Evolutionary conservation across 1,140 invertebrate genomes (phyloP).

Genomic region (Ceratina japonica): DNA sequence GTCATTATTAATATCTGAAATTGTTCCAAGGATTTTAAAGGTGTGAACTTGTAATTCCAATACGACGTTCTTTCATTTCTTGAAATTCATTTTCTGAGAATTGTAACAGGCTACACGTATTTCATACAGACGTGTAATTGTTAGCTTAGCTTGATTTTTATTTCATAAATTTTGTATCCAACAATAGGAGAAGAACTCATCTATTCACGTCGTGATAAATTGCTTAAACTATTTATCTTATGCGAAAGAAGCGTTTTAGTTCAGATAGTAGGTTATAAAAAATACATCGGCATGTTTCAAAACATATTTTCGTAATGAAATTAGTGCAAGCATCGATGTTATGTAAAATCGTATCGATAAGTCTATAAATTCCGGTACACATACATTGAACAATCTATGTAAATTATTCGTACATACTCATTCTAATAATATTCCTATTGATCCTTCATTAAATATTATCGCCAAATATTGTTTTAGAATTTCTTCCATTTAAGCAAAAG

Average conservation of each 20-base stretch:
- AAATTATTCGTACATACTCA: too few species aligned
- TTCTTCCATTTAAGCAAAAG: neutral
- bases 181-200: too few species aligned
- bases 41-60: neutral
- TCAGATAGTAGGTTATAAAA: neutral
- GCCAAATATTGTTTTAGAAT: neutral
- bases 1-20: neutral
- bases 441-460: neutral
- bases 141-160: too few species aligned
- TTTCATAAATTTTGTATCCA: neutral
- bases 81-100: neutral
- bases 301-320: neutral
- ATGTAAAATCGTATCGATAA: too few species aligned
- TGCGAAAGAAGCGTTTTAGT: too few species aligned
- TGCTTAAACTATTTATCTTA: neutral
- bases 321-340: too few species aligned
- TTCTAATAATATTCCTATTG: neutral
- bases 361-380: too few species aligned
- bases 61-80: neutral
- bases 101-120: neutral
- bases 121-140: neutral
- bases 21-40: neutral
- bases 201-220: neutral
- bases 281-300: neutral
- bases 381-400: too few species aligned